A percentile compares a stretch with the other conserved stretches of the same genome.
These are phyloP conservation scores for Pyrochroa serraticornis DNA, from an alignment of 2,888 invertebrate species.

Conservation along the genomic window DNA sequence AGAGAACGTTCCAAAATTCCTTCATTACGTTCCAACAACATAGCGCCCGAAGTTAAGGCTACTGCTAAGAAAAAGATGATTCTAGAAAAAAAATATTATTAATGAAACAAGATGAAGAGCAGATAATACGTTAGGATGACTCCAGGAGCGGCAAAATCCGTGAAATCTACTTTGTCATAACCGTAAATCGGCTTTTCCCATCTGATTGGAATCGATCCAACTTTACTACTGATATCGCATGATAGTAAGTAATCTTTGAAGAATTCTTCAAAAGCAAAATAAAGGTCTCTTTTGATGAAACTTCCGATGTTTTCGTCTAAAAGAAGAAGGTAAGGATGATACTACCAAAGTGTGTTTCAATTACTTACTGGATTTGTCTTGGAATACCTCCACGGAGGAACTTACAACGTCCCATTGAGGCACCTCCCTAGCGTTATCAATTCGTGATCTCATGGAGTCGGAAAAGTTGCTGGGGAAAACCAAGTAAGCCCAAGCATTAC, in stretches of 20 bases:
- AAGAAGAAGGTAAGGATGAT: slow-evolving; percentile 27
- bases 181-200: slow-evolving; percentile 80
- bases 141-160: slow-evolving; percentile 94
- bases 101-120: background rate
- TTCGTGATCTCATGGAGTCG: slow-evolving; percentile 63
- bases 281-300: slow-evolving; percentile 75
- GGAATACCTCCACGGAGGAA: slow-evolving; percentile 72
- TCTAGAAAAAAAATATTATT: slow-evolving; percentile 58
- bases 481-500: slow-evolving; percentile 78
- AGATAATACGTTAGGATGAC: slow-evolving; percentile 80
- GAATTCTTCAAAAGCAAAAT: slow-evolving; percentile 75
- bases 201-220: slow-evolving; percentile 67
- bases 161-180: slow-evolving; percentile 78
- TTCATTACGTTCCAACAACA: slow-evolving; percentile 87
- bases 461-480: slow-evolving; percentile 81
- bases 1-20: slow-evolving; percentile 88
- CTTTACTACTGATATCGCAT: slow-evolving; percentile 69
- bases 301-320: slow-evolving; percentile 90
- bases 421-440: slow-evolving; percentile 62
- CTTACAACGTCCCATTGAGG: slow-evolving; percentile 63
- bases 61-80: slow-evolving; percentile 94
- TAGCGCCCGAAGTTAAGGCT: slow-evolving; percentile 88
- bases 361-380: slow-evolving; percentile 84
- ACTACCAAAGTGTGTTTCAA: background rate
- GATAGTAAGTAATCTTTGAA: slow-evolving; percentile 66